Evolutionary conservation across 2,113 vertebrate species (phyloP), one percentile per base, ranked within the genome.

Genomic region (Colius striatus): DNA sequence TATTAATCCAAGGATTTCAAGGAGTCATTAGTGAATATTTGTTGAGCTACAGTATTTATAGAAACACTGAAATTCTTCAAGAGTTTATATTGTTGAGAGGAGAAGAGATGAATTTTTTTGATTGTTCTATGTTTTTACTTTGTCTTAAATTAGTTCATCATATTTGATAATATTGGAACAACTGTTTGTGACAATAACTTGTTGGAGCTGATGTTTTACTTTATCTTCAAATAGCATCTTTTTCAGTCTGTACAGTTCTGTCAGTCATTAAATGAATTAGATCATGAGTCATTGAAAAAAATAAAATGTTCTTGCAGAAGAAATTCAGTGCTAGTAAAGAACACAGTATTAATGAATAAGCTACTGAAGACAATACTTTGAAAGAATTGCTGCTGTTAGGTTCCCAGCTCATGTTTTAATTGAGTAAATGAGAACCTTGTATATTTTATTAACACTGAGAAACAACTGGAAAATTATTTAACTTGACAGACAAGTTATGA

Each of bases 401-500:
- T 83, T 95, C 17, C 27, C 51, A 91, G 47, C 18, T 36, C 8
- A 2, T 77, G 83, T 67, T 92, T 89, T 75, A 88, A 86, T 93
- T 90, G 84, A 32, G 25, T n/a, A 87, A 74, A 93, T 78, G 38
- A 83, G 58, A 89, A 76, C 13, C 15, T 66, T 91, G 66, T 26
- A 67, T 30, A 84, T 82, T 87, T 87, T 92, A 72, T 84, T 89
- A 94, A 71, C 27, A 8, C 34, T 30, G 76, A 67, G 83, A 89
- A 95, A 82, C 36, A 70, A 72, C 4, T 70, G 60, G 74, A 82
- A 94, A 92, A 89, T 82, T 68, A 89, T 70, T 89, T 66, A 91
- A 73, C 25, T 54, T 87, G 54, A 15, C 27, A 91, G 89, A 95
- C 91, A 85, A 65, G n/a, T 73, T 41, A 79, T 81, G 74, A 92